phyloP scores from a whole-genome alignment of 2,888 invertebrate genomes.

The Synanthedon formicaeformis region DNA sequence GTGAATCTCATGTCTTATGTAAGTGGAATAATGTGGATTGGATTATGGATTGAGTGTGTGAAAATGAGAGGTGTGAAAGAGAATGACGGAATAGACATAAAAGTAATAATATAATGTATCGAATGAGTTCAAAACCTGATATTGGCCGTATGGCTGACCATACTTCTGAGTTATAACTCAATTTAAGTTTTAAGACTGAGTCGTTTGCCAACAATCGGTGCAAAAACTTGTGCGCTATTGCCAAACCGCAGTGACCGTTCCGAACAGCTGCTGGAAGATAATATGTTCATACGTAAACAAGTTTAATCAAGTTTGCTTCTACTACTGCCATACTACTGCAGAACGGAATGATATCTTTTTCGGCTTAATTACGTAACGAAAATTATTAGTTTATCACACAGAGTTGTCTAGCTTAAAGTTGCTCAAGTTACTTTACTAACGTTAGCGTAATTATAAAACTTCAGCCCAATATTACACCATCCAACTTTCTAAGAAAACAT shows the following conservation, averaged over 20 bases:
- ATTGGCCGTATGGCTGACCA: background rate
- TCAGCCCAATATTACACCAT: too few relatives aligned
- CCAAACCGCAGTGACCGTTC: conserved; percentile 14
- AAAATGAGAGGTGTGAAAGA: too few relatives aligned
- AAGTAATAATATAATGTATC: too few relatives aligned
- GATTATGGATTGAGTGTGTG: too few relatives aligned
- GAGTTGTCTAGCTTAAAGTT: too few relatives aligned
- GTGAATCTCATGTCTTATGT: too few relatives aligned
- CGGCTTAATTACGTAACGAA: background rate
- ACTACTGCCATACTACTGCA: background rate
- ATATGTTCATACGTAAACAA: background rate
- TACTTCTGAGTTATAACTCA: background rate
- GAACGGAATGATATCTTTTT: background rate
- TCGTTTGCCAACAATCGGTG: conserved; percentile 13
- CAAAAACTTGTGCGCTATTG: conserved; percentile 13
- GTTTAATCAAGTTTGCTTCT: background rate
- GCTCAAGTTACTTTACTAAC: too few relatives aligned
- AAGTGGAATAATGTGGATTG: too few relatives aligned
- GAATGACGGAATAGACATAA: too few relatives aligned
- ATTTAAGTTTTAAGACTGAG: background rate
- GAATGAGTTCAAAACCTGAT: too few relatives aligned
- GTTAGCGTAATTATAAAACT: too few relatives aligned
- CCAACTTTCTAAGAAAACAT: too few relatives aligned
- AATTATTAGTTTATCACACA: background rate
- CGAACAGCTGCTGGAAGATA: conserved; percentile 10